phyloP scores from a whole-genome alignment of 2,888 invertebrate species.

The Sericinus montela region DNA sequence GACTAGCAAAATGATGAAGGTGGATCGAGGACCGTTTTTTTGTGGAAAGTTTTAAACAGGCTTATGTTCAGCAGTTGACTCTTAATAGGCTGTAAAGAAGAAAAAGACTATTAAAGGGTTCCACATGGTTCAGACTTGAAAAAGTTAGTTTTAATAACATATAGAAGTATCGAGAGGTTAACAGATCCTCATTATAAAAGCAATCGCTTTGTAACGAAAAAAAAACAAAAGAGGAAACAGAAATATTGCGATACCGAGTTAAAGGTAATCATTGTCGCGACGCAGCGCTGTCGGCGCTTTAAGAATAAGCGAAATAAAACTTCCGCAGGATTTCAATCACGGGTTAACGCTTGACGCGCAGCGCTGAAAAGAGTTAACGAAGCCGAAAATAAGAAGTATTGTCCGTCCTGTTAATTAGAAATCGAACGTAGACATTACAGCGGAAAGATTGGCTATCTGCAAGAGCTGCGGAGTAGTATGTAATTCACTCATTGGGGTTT shows the following conservation, averaged over 20 bases:
- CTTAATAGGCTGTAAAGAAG: too few relatives aligned
- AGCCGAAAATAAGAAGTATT: slow-evolving; percentile 20
- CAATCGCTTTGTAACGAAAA: too few relatives aligned
- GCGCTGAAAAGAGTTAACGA: slow-evolving; percentile 14
- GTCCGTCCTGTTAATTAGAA: slow-evolving; percentile 20
- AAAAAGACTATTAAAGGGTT: too few relatives aligned
- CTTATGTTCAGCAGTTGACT: too few relatives aligned
- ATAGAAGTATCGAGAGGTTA: too few relatives aligned
- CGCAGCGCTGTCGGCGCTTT: slow-evolving; percentile 3
- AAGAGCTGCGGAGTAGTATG: not conserved
- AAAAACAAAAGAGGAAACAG: not conserved
- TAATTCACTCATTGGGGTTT: too few relatives aligned
- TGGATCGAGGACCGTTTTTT: too few relatives aligned
- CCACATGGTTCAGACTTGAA: too few relatives aligned
- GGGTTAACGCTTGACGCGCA: slow-evolving; percentile 16
- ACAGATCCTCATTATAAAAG: too few relatives aligned
- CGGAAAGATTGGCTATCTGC: slow-evolving; percentile 10
- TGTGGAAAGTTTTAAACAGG: too few relatives aligned
- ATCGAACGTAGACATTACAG: slow-evolving; percentile 13
- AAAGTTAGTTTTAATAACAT: too few relatives aligned
- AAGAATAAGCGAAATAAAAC: slow-evolving; percentile 15
- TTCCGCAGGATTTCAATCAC: slow-evolving; percentile 18
- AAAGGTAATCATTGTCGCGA: slow-evolving; percentile 12
- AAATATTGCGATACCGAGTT: slow-evolving; percentile 3
- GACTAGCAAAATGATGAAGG: too few relatives aligned